Base-by-base conservation (phyloP, 2,888 invertebrate genomes). In the Xestia c-nigrum region DNA sequence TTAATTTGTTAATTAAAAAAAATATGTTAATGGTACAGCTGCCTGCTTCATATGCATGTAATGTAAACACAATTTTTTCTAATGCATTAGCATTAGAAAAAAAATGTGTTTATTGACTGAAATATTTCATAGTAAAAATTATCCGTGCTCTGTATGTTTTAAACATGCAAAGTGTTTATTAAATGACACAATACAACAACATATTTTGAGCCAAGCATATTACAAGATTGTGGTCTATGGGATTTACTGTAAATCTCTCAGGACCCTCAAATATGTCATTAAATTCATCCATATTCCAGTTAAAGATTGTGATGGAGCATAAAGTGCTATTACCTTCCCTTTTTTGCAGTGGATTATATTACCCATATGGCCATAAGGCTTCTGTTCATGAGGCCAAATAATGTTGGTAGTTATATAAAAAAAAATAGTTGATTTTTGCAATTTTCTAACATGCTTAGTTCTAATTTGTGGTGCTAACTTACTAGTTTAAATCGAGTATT, bases 11-110 rank as follows among this genome's bases (percentile, higher is more conserved):
- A n/a, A 38, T 71, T 46, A 70, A 72, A 40, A 73, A 46, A 77
- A 77, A 72, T 63, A 68, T 78, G 72, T 47, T 78, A 75, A 55
- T 76, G 65, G 50, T 59, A 57, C 21, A 59, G 31, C 38, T 55
- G 24, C 43, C 2, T 14, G n/a, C 24, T 38, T 16, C 9, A 38
- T 24, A 66, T 71, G 50, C 38, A 71, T 76, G 46, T 66, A 40
- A 40, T 21, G 10, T 40, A 21, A 16, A 6, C 40, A 16, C 38
- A 9, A 21, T 65, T 55, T 50, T 76, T 24, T n/a, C 9, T 55
- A 10, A 50, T 50, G 3, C 6, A n/a, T n/a, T n/a, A n/a, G n/a
- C n/a, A n/a, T n/a, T n/a, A n/a, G n/a, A n/a, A n/a, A n/a, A n/a
- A n/a, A n/a, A n/a, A n/a, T n/a, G n/a, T n/a, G n/a, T 47, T 52